Conservation (phyloP, 2,113 vertebrate species). For the Brienomyrus longianalis region DNA sequence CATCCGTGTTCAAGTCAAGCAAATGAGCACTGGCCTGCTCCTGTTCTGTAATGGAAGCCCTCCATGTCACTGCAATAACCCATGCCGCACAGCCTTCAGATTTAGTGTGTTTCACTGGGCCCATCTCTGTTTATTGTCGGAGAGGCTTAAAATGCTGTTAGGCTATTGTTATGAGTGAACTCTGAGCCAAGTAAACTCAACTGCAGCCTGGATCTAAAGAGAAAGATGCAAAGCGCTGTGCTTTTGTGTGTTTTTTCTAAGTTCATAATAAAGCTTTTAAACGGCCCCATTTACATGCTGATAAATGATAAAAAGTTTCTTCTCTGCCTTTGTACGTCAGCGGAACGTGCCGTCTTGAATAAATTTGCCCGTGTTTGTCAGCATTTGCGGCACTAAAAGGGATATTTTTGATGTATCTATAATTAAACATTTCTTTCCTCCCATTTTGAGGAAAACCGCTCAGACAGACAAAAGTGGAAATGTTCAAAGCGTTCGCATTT, state of each 20-base stretch:
- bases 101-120: not conserved
- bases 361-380: not conserved
- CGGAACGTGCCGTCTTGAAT: not conserved
- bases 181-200: not conserved
- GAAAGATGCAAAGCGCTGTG: not conserved
- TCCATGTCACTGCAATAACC: not conserved
- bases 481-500: not conserved
- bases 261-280: not conserved
- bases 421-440: not conserved
- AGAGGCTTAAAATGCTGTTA: not conserved
- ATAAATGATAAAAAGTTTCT: not conserved
- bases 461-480: not conserved
- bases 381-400: not conserved
- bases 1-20: not conserved
- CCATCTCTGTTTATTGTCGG: not conserved
- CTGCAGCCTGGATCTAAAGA: not conserved
- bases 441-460: not conserved
- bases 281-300: not conserved
- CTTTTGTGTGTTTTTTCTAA: not conserved
- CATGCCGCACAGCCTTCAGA: not conserved
- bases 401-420: constrained; percentile 2
- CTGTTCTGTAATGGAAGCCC: not conserved
- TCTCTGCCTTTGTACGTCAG: not conserved
- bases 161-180: not conserved
- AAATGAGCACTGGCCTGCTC: not conserved